Evolutionary conservation across 2,888 invertebrate species (phyloP).

Genomic region (Drepana falcataria): DNA sequence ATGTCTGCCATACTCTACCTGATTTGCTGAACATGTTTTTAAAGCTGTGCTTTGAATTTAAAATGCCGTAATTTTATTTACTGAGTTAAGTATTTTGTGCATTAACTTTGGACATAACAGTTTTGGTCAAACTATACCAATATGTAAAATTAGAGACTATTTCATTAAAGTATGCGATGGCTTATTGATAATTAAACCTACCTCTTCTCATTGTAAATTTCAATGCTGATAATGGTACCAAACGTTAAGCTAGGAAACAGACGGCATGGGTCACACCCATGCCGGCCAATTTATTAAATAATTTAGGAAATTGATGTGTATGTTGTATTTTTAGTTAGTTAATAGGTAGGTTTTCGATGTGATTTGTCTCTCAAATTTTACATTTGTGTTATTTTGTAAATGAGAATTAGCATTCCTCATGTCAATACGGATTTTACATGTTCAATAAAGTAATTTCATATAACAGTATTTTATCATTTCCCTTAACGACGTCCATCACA

Average conservation of each 20-base stretch:
- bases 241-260: constrained; percentile 63
- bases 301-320: constrained; percentile 75
- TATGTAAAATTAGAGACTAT: constrained; percentile 74
- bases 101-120: constrained; percentile 53
- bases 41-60: constrained; percentile 65
- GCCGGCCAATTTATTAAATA: constrained; percentile 45
- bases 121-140: constrained; percentile 66
- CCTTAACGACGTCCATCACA: background rate
- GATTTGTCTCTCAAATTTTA: constrained; percentile 79
- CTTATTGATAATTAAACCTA: constrained; percentile 73
- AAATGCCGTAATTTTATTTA: constrained; percentile 52
- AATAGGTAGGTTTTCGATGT: constrained; percentile 77
- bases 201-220: constrained; percentile 76
- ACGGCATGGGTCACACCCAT: constrained; percentile 33
- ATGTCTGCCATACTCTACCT: constrained; percentile 48
- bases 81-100: constrained; percentile 44
- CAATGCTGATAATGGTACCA: constrained; percentile 74
- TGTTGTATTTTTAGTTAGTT: constrained; percentile 79
- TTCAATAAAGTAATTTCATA: constrained; percentile 80
- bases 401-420: constrained; percentile 80
- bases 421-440: constrained; percentile 80
- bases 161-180: constrained; percentile 54
- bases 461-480: constrained; percentile 50
- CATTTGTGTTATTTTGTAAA: constrained; percentile 79
- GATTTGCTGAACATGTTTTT: constrained; percentile 40